Conservation (phyloP, 2,888 invertebrate genomes). For the Drosophila demipolita region DNA sequence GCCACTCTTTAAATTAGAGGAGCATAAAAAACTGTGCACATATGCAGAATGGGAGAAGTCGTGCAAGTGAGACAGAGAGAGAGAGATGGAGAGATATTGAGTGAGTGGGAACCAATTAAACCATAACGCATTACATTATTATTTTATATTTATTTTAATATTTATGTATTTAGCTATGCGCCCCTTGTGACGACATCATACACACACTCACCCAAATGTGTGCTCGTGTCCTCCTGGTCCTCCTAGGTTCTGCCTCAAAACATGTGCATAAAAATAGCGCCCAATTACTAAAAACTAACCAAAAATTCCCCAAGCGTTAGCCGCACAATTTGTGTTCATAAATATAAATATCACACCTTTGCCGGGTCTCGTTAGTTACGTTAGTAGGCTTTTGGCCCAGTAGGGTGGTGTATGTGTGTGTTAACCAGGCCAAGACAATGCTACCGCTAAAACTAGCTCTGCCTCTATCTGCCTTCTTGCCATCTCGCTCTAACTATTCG, state of each 20-base stretch:
- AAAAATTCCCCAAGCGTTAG: conserved; percentile 63
- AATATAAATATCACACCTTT: conserved; percentile 78
- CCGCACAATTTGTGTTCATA: conserved; percentile 69
- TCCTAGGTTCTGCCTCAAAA: conserved; percentile 15
- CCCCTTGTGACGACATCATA: conserved; percentile 44
- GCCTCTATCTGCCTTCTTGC: conserved; percentile 7
- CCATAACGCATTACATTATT: conserved; percentile 69
- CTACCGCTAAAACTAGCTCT: conserved; percentile 34
- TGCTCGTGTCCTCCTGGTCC: neutral
- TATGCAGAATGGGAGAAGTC: conserved; percentile 8
- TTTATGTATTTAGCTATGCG: conserved; percentile 67
- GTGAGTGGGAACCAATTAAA: conserved; percentile 68
- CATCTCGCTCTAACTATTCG: conserved; percentile 1
- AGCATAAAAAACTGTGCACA: conserved; percentile 34
- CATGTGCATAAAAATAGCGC: conserved; percentile 68
- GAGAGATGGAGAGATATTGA: conserved; percentile 37
- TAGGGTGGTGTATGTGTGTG: conserved; percentile 12
- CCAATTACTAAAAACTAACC: conserved; percentile 78
- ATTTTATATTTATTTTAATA: conserved; percentile 76
- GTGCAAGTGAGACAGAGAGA: neutral
- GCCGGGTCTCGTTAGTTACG: conserved; percentile 39
- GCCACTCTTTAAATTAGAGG: conserved; percentile 69
- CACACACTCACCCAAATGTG: conserved; percentile 12
- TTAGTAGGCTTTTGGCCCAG: conserved; percentile 15
- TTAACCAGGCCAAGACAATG: conserved; percentile 56